Evolutionary conservation across 2,797 vertebrate genomes (phyloP), one percentile per base, ranked within the genome.

Genomic region (Alauda arvensis): DNA sequence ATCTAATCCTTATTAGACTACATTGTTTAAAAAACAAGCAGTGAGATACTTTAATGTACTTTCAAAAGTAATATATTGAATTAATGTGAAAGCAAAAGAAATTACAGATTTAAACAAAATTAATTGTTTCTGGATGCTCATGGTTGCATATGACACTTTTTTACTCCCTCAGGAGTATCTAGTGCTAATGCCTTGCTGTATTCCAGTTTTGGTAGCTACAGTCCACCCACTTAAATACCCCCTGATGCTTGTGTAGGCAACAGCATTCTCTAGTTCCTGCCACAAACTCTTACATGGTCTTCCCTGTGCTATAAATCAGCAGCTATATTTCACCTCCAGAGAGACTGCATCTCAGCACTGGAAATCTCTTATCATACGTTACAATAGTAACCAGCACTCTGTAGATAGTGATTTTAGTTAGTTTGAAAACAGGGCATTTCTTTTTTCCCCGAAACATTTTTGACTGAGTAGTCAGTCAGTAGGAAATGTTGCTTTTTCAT

Each of bases 181-280:
- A 42, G 70, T 80, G 77, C 66, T 86, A 86, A 49, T 78, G 34
- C 39, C 34, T 87, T 91, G 31, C 71, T 90, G 26, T 69, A 67
- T 83, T 87, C 74, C 68, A 79, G n/a, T 90, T 93, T 88, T 74
- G 85, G 90, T 85, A 87, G 85, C 74, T 92, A 51, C 55, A 82
- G 67, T 88, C 88, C 85, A 88, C 88, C 87, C 65, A 83, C 88
- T 74, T 61, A 83, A 89, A 90, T 92, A 87, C 82, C 82, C 90
- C 77, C 79, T 81, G 48, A 28, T 89, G 83, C 82, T 77, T 20
- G 24, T 0, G 31, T 91, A 82, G 87, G 88, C 75, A 83, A 65
- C 45, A 49, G 46, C 39, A 48, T 89, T 82, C 72, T 89, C 70
- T 74, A 14, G 56, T 83, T 94, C 53, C 85, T 93, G 80, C 85